Evolutionary conservation across 2,888 invertebrate genomes (phyloP), one percentile per base, ranked within the genome.

Genomic region (Athalia circularis): DNA sequence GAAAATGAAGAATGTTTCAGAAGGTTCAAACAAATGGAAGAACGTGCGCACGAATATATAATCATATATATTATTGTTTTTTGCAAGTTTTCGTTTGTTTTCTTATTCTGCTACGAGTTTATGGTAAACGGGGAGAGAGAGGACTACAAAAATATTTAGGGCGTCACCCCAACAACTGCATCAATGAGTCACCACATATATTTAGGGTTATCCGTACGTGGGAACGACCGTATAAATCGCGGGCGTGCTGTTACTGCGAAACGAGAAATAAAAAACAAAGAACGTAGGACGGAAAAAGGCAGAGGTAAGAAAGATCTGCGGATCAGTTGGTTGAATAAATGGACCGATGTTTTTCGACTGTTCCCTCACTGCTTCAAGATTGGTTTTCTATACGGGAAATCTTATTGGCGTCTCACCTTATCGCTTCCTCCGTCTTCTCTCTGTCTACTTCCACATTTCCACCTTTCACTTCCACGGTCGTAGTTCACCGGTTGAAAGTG

Each of bases 381-480:
- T 72, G 57, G 72, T 72, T 59, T 70, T 72, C 72, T 59, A 29
- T 29, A 29, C 59, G 11, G 15, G 72, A 57, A 72, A 72, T 72
- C 59, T 72, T 72, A 72, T 72, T 72, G 70, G 59, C 70, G 59
- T 72, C 47, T 48, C 59, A 59, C 45, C 72, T 72, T 72, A 59
- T 72, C 57, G 52, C 48, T 43, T 59, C 45, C 57, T 54, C 57
- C 13, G n/a, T 8, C 57, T 11, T 5, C 57, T 45, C 43, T 45
- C 11, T 47, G 29, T 47, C 68, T 43, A 43, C 11, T 52, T 11
- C 8, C 15, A 43, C 65, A 13, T 13, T 65, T n/a, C 47, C 65
- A 65, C 65, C 65, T 68, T 68, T 68, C 29, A 29, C 29, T 29
- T 29, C 29, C 29, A 29, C 29, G 29, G 29, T 29, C 29, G 29